A percentile compares a stretch with the other conserved stretches of the same genome.
These are phyloP conservation scores for Pipistrellus nathusii DNA, from an alignment of 2,797 vertebrate genomes.

Conservation along the genomic window DNA sequence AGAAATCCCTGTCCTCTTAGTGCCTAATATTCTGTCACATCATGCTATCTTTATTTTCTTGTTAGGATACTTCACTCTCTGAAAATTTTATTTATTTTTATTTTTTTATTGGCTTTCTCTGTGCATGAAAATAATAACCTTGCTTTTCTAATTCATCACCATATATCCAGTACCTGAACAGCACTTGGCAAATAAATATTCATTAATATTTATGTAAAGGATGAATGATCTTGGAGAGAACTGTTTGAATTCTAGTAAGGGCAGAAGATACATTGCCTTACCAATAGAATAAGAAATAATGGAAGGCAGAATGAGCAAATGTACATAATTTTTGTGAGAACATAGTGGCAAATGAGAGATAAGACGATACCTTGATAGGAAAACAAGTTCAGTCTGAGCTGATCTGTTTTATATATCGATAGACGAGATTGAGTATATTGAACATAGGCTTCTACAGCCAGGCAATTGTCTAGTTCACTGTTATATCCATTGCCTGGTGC, in stretches of 20 bases:
- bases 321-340: background rate
- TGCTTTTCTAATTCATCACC: conserved; percentile 2
- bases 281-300: background rate
- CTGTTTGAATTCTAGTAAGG: background rate
- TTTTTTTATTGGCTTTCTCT: conserved; percentile 22
- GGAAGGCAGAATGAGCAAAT: background rate
- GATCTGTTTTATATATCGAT: background rate
- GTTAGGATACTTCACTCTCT: background rate
- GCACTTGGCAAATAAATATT: background rate
- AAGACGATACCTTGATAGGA: background rate
- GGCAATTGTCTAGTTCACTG: background rate
- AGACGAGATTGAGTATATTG: background rate
- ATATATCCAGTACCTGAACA: conserved; percentile 27
- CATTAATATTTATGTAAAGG: conserved; percentile 10
- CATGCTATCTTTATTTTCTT: conserved; percentile 11
- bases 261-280: background rate
- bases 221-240: conserved; percentile 30
- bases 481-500: background rate
- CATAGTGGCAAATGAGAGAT: background rate
- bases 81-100: background rate
- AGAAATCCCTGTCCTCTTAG: background rate
- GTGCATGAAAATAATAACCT: background rate
- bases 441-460: background rate
- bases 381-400: background rate
- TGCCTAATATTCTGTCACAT: background rate